Evolutionary conservation across 2,113 vertebrate genomes (phyloP).

Genomic region (Oreochromis tanganicae): DNA sequence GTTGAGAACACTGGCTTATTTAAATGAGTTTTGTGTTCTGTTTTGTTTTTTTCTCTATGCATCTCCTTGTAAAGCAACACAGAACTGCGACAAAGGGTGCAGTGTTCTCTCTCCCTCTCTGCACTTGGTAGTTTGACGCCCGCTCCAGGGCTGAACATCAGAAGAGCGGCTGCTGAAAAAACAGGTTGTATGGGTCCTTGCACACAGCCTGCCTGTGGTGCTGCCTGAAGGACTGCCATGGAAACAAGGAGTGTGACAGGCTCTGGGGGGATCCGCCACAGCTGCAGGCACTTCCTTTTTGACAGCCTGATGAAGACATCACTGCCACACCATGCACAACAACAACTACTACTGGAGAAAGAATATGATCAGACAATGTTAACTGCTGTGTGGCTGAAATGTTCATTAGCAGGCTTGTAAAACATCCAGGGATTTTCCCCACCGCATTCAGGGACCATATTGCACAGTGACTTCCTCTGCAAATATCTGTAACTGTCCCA

Average conservation of each 20-base stretch:
- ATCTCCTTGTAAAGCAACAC: slow-evolving; percentile 48
- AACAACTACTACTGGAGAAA: slow-evolving; percentile 56
- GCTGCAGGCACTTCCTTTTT: slow-evolving; percentile 77
- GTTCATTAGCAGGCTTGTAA: slow-evolving; percentile 72
- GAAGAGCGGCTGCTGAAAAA: slow-evolving; percentile 71
- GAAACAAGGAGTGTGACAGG: slow-evolving; percentile 81
- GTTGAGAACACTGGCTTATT: slow-evolving; percentile 54
- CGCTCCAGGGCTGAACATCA: slow-evolving; percentile 77
- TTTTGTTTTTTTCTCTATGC: slow-evolving; percentile 21
- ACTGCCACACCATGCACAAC: slow-evolving; percentile 70
- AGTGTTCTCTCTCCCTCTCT: slow-evolving; percentile 36
- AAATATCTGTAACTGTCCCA: slow-evolving; percentile 46
- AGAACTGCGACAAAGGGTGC: slow-evolving; percentile 50
- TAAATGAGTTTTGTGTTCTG: slow-evolving; percentile 53
- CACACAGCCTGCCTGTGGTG: slow-evolving; percentile 78
- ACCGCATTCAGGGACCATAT: slow-evolving; percentile 65
- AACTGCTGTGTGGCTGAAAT: slow-evolving; percentile 72
- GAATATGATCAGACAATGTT: slow-evolving; percentile 71
- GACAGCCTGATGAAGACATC: slow-evolving; percentile 84
- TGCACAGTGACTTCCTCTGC: slow-evolving; percentile 57
- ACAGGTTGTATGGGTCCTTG: slow-evolving; percentile 80
- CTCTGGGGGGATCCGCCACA: slow-evolving; percentile 76
- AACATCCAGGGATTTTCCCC: slow-evolving; percentile 63
- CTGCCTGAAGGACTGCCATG: slow-evolving; percentile 83
- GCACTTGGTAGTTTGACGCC: slow-evolving; percentile 67